These are phyloP conservation scores for Cantharis flavilabris DNA, from an alignment of 2,888 invertebrate species.

Conservation along the genomic window DNA sequence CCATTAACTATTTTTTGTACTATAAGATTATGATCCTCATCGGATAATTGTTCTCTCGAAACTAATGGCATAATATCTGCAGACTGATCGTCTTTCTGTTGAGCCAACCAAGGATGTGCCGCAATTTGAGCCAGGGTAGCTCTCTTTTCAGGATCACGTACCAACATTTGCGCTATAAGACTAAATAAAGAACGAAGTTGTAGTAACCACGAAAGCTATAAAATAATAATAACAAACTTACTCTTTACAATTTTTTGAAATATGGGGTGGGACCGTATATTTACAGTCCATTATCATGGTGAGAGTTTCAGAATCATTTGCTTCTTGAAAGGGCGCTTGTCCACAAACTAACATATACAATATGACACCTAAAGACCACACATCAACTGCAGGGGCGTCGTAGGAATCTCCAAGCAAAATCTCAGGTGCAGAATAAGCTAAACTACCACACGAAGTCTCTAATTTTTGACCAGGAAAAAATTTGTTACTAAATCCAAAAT, in stretches of 20 bases:
- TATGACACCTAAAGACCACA: slow-evolving; percentile 99
- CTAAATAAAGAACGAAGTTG: slow-evolving; percentile 58
- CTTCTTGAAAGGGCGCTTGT: slow-evolving; percentile 97
- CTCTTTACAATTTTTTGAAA: slow-evolving; percentile 85
- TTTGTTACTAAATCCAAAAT: slow-evolving; percentile 97
- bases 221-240: slow-evolving; percentile 47
- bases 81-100: slow-evolving; percentile 58
- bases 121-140: slow-evolving; percentile 88
- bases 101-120: slow-evolving; percentile 80
- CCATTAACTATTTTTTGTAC: slow-evolving; percentile 97
- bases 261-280: slow-evolving; percentile 88
- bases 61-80: slow-evolving; percentile 78
- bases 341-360: slow-evolving; percentile 98
- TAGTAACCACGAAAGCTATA: not conserved
- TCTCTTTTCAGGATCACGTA: slow-evolving; percentile 89
- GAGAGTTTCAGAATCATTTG: slow-evolving; percentile 98
- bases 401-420: slow-evolving; percentile 98
- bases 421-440: slow-evolving; percentile 99
- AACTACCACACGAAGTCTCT: slow-evolving; percentile 96
- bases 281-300: slow-evolving; percentile 99
- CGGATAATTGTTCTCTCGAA: slow-evolving; percentile 85
- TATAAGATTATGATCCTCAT: slow-evolving; percentile 89
- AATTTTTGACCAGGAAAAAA: slow-evolving; percentile 95
- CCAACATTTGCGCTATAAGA: slow-evolving; percentile 90
- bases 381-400: slow-evolving; percentile 98